Evolutionary conservation across 2,113 vertebrate genomes (phyloP).

Genomic region (Esox niger): DNA sequence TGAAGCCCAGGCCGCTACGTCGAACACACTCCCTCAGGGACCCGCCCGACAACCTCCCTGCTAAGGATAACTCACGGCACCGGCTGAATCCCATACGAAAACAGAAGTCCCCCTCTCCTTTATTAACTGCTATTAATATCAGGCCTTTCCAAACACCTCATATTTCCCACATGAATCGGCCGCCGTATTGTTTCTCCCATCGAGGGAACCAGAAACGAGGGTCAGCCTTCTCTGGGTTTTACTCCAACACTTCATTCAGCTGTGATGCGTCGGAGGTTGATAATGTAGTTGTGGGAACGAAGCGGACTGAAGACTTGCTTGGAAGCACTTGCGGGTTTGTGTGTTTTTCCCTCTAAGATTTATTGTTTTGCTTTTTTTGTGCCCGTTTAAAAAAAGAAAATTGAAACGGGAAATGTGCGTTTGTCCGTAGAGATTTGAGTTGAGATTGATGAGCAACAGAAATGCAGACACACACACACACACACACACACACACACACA

Average conservation of each 20-base stretch:
- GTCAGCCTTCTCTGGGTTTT: slow-evolving; percentile 17
- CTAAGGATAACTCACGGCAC: slow-evolving; percentile 33
- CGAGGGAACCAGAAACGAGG: slow-evolving; percentile 21
- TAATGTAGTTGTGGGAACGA: slow-evolving; percentile 16
- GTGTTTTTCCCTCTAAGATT: too few relatives aligned
- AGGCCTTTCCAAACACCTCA: slow-evolving; percentile 44
- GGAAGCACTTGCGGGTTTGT: slow-evolving; percentile 21
- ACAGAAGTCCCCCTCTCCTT: slow-evolving; percentile 59
- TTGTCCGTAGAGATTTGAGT: too few relatives aligned
- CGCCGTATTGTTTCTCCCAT: slow-evolving; percentile 46
- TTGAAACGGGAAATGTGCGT: too few relatives aligned
- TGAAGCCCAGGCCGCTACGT: slow-evolving; percentile 39
- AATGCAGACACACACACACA: too few relatives aligned
- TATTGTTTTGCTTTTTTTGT: too few relatives aligned
- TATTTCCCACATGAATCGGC: slow-evolving; percentile 38
- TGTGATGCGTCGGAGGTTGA: slow-evolving; percentile 14
- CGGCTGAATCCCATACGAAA: slow-evolving; percentile 60
- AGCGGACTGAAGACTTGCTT: slow-evolving; percentile 37
- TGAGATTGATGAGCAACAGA: too few relatives aligned
- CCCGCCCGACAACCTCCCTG: slow-evolving; percentile 52
- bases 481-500: too few relatives aligned
- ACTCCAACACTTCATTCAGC: slow-evolving; percentile 44
- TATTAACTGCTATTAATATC: slow-evolving; percentile 63
- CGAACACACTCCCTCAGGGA: slow-evolving; percentile 66
- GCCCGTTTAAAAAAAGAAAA: too few relatives aligned